Evolutionary conservation across 2,113 vertebrate species (phyloP).

Genomic region (Procavia capensis): DNA sequence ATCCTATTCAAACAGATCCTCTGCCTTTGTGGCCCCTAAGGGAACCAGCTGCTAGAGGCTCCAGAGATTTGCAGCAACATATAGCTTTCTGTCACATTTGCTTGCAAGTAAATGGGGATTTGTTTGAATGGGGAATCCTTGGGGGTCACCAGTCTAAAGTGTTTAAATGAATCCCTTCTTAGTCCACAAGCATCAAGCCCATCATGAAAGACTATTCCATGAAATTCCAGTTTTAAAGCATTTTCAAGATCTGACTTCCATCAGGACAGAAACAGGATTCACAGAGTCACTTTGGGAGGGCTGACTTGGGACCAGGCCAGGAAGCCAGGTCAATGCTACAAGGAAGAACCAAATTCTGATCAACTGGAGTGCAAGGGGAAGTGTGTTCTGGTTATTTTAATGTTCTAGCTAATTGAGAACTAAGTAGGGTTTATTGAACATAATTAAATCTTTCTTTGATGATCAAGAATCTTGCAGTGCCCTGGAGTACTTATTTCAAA

Average conservation of each 20-base stretch:
- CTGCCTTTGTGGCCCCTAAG: neutral
- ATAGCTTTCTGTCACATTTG: neutral
- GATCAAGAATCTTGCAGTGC: conserved; percentile 43
- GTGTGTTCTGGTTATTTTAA: neutral
- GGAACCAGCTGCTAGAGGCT: neutral
- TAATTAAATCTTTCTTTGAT: conserved; percentile 73
- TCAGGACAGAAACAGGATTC: neutral
- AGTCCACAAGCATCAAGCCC: neutral
- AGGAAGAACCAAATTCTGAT: conserved; percentile 30
- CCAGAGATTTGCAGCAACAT: neutral
- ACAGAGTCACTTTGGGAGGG: neutral
- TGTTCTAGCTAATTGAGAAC: conserved; percentile 54
- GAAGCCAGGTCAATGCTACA: neutral
- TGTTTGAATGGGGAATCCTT: neutral
- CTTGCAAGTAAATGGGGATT: neutral
- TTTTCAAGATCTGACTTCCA: neutral
- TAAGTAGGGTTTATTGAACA: conserved; percentile 43
- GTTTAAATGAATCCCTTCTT: neutral
- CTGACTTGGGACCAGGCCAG: neutral
- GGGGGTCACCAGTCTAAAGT: neutral
- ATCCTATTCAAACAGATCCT: neutral
- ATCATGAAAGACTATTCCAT: neutral
- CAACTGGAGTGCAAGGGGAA: neutral
- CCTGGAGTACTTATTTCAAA: conserved; percentile 51
- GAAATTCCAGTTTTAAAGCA: neutral